Evolutionary conservation across 1,140 invertebrate species (phyloP).

Genomic region (Cydia fagiglandana): DNA sequence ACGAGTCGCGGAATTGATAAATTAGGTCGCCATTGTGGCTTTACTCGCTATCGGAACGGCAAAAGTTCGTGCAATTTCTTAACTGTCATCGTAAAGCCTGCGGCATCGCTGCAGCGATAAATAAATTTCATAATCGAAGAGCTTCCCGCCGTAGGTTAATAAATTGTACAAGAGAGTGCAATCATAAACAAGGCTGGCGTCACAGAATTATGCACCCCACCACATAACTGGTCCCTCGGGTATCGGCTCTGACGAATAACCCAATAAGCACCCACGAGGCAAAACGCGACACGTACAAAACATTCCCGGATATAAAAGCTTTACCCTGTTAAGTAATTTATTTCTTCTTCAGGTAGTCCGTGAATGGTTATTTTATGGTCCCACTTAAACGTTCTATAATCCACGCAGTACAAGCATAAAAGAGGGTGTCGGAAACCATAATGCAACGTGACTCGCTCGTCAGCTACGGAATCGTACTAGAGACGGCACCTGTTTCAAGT

Average conservation of each 20-base stretch:
- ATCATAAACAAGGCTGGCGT: constrained; percentile 63
- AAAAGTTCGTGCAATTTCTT: constrained; percentile 30
- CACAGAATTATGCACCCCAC: constrained; percentile 72
- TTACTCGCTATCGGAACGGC: constrained; percentile 16
- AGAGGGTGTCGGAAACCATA: constrained; percentile 62
- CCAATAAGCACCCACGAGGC: constrained; percentile 75
- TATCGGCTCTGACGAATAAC: constrained; percentile 72
- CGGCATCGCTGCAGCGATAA: constrained; percentile 22
- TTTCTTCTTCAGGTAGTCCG: constrained; percentile 72
- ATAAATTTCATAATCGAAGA: constrained; percentile 28
- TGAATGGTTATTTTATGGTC: constrained; percentile 70
- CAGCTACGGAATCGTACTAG: constrained; percentile 63
- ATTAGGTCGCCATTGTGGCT: constrained; percentile 19
- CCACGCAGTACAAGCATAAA: constrained; percentile 66
- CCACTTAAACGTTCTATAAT: constrained; percentile 73
- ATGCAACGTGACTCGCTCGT: constrained; percentile 48
- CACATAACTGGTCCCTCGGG: constrained; percentile 67
- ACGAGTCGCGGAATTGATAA: constrained; percentile 29
- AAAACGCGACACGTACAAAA: constrained; percentile 73
- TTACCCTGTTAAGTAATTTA: constrained; percentile 78
- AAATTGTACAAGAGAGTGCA: constrained; percentile 59
- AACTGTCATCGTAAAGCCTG: constrained; percentile 21
- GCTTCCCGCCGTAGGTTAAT: constrained; percentile 52
- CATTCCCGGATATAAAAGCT: constrained; percentile 73
- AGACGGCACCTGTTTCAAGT: constrained; percentile 54